Percentiles rank a stretch among this genome's conserved stretches.
These are phyloP conservation scores for Petaurus breviceps DNA, from an alignment of 2,113 vertebrate species.

Conservation along the genomic window DNA sequence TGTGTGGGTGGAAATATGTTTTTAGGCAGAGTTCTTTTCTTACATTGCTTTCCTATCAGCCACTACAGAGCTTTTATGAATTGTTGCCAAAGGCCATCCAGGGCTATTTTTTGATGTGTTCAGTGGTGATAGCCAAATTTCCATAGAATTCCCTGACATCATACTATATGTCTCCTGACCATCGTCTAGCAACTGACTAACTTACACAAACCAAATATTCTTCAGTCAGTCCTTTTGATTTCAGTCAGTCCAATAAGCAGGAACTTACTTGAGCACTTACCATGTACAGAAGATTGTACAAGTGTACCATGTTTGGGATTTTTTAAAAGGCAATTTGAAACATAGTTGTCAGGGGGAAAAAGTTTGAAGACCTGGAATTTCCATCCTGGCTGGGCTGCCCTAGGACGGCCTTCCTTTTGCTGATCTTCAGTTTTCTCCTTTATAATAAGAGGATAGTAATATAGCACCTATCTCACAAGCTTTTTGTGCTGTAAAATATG, in stretches of 20 bases:
- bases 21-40: not conserved
- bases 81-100: not conserved
- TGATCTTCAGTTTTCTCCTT: not conserved
- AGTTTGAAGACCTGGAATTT: not conserved
- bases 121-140: not conserved
- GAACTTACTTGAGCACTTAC: not conserved
- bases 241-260: not conserved
- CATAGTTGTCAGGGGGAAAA: not conserved
- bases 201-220: not conserved
- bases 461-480: not conserved
- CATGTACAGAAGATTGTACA: not conserved
- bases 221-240: not conserved
- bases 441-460: not conserved
- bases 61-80: not conserved
- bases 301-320: not conserved
- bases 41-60: not conserved
- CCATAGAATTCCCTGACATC: not conserved
- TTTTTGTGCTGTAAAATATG: not conserved
- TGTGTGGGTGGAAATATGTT: not conserved
- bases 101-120: not conserved
- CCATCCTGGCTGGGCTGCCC: not conserved
- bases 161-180: not conserved
- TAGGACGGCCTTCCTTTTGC: not conserved
- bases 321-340: not conserved
- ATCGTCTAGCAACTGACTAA: not conserved